Evolutionary conservation across 2,113 vertebrate species (phyloP).

Genomic region (Fregata magnificens): DNA sequence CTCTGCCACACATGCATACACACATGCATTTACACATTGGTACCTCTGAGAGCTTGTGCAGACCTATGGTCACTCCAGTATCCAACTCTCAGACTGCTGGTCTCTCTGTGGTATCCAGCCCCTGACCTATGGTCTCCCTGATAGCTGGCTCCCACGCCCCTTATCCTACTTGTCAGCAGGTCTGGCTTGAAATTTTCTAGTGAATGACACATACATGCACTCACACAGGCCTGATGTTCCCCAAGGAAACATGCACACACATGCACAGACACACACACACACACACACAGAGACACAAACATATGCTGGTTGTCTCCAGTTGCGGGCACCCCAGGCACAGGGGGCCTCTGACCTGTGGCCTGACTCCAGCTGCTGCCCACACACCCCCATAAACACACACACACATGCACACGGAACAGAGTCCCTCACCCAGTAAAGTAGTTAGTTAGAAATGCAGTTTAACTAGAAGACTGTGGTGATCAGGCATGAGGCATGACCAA

Average conservation of each 20-base stretch:
- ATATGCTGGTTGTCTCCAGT: background rate
- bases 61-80: background rate
- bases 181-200: background rate
- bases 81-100: background rate
- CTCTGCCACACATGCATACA: background rate
- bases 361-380: background rate
- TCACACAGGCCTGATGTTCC: background rate
- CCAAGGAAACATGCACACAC: background rate
- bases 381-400: background rate
- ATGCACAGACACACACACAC: too few relatives aligned
- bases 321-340: background rate
- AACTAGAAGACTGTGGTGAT: background rate
- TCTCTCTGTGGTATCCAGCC: background rate
- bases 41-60: background rate
- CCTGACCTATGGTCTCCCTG: background rate
- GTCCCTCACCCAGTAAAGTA: background rate
- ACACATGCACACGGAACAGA: rapidly evolving
- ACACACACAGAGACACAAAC: background rate
- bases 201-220: background rate
- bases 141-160: background rate
- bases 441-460: background rate
- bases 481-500: background rate
- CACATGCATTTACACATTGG: too few relatives aligned
- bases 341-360: background rate
- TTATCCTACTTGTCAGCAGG: background rate